These are phyloP conservation scores for Hermaeophaga mercurialis DNA, from an alignment of 2,888 invertebrate genomes.

Conservation along the genomic window DNA sequence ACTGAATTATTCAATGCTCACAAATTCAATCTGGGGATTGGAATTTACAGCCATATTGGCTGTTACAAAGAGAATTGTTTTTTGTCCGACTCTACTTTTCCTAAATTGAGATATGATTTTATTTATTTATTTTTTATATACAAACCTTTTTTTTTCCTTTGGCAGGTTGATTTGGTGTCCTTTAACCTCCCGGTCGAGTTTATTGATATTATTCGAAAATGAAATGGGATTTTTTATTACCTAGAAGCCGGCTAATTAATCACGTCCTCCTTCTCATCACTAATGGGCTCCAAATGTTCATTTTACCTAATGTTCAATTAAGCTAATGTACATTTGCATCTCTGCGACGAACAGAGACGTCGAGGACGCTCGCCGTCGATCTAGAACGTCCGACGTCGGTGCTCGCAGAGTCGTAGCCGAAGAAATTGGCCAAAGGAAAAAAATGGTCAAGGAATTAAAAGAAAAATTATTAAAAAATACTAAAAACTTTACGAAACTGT, in stretches of 20 bases:
- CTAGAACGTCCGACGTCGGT: conserved; percentile 20
- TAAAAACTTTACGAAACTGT: no score
- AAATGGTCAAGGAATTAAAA: no score
- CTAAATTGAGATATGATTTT: conserved; percentile 11
- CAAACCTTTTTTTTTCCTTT: no score
- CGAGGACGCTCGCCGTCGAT: conserved; percentile 16
- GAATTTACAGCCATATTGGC: conserved; percentile 29
- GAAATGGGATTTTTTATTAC: conserved; percentile 47
- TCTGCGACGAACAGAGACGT: conserved; percentile 36
- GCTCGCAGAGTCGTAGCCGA: neutral
- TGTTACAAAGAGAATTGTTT: conserved; percentile 26
- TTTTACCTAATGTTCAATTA: conserved; percentile 62
- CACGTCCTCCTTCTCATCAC: conserved; percentile 55
- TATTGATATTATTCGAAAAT: conserved; percentile 48
- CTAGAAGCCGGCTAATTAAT: conserved; percentile 55
- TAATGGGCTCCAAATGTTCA: conserved; percentile 59
- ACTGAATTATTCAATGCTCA: conserved; percentile 45
- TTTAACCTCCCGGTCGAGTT: neutral
- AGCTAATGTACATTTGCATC: conserved; percentile 60
- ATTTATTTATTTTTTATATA: conserved; percentile 3
- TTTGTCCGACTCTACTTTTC: conserved; percentile 8
- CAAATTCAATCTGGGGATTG: conserved; percentile 40
- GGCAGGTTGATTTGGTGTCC: no score
- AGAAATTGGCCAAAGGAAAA: no score
- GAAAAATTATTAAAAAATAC: no score